A percentile compares a stretch with the other conserved stretches of the same genome.
Evolutionary conservation across 2,113 vertebrate genomes (phyloP).

Genomic region (Aplodontia rufa): DNA sequence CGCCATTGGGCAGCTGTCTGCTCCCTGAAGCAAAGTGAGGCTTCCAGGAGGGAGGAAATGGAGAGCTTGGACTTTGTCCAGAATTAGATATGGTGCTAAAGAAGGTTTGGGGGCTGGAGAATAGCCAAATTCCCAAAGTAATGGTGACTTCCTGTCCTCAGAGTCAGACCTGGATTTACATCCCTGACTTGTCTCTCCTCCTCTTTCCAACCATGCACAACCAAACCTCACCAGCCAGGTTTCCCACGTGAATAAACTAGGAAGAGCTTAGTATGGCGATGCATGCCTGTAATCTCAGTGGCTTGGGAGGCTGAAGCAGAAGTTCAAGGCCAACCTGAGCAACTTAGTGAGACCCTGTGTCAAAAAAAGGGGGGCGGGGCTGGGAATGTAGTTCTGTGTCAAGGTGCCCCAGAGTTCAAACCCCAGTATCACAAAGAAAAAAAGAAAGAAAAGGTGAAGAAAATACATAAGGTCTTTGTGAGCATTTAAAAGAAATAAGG

Average conservation of each 20-base stretch:
- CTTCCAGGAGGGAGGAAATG: not conserved
- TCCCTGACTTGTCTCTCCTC: not conserved
- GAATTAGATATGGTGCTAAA: not conserved
- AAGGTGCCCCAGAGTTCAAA: not conserved
- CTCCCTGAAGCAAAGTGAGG: not conserved
- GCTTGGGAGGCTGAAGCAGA: not conserved
- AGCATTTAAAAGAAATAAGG: not conserved
- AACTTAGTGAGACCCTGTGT: not conserved
- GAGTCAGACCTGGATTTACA: not conserved
- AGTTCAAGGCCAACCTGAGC: not conserved
- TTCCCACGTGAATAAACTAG: not conserved
- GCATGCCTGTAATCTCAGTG: not conserved
- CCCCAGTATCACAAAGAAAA: too few species aligned
- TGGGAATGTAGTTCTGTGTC: not conserved
- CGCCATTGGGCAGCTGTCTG: not conserved
- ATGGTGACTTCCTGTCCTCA: not conserved
- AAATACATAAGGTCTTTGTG: not conserved
- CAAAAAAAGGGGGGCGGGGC: not conserved
- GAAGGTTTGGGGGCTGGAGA: not conserved
- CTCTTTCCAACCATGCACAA: not conserved
- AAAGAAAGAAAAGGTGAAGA: not conserved
- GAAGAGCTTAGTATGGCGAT: too few species aligned
- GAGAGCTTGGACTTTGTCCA: not conserved
- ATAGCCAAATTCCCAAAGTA: not conserved
- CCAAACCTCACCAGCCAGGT: not conserved